These are phyloP conservation scores for Mizuhopecten yessoensis DNA, from an alignment of 1,140 invertebrate genomes.

Conservation along the genomic window DNA sequence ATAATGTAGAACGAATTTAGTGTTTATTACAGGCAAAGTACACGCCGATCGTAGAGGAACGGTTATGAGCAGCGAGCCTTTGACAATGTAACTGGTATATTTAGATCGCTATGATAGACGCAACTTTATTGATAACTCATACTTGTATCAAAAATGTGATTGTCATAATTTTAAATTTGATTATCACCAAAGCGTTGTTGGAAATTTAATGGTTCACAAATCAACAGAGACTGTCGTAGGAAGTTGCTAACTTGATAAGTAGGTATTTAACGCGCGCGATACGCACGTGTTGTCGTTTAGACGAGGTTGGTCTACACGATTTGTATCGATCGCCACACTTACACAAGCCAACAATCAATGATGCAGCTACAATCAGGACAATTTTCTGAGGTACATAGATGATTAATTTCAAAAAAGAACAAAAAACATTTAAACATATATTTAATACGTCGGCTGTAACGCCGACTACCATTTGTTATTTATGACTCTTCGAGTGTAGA, in stretches of 20 bases:
- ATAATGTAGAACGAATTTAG: neutral
- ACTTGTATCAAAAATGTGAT: neutral
- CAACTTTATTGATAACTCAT: neutral
- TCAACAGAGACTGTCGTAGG: slow-evolving; percentile 37
- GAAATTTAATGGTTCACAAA: slow-evolving; percentile 33
- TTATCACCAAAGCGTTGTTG: slow-evolving; percentile 7
- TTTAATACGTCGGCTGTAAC: neutral
- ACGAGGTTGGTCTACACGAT: neutral
- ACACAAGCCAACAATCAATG: neutral
- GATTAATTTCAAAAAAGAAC: slow-evolving; percentile 28
- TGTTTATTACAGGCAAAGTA: neutral
- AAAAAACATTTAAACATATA: neutral
- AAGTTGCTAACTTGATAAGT: slow-evolving; percentile 20
- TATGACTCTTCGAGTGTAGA: neutral
- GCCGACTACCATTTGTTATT: neutral
- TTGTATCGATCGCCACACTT: neutral
- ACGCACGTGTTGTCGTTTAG: neutral
- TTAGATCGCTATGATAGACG: neutral
- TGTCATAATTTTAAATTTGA: neutral
- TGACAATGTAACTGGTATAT: neutral
- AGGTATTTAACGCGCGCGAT: slow-evolving; percentile 15
- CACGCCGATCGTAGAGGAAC: neutral
- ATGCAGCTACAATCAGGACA: neutral
- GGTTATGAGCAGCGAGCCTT: neutral
- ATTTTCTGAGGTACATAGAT: neutral